Base-by-base conservation (phyloP, 2,113 vertebrate genomes). In the Perca fluviatilis region DNA sequence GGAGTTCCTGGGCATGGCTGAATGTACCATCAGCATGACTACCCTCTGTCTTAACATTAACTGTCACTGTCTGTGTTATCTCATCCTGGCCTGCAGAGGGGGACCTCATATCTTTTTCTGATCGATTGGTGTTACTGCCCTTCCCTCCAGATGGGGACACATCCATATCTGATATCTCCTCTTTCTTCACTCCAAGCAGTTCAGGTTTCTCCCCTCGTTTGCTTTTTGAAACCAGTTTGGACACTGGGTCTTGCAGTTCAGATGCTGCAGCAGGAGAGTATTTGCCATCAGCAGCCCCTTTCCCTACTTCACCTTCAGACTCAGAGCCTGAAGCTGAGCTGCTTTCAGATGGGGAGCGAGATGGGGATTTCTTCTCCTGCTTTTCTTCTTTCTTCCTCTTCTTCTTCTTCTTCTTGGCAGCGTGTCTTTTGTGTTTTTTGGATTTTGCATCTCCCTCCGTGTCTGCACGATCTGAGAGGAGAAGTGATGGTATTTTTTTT, bases 371-470 rank as follows among this genome's bases (percentile, higher is more conserved):
- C 81, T 93, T 95, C 54, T 86, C 93, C 57, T 93, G 93, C 77
- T 95, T 95, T 82, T 95, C 94, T 60, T 95, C 95, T 64, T 95
- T 95, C 82, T 91, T 94, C 73, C 10, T 94, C 76, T 94, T 95
- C 84, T 96, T 96, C 62, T 94, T 96, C 87, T 95, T 96, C 88
- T 95, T 96, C 79, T 95, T 96, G 8, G 89, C 89, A 43, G 86
- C 77, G 65, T 94, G 95, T 72, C 81, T 94, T 92, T 95, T 96
- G 79, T 94, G 91, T 85, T 95, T 96, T 89, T 94, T 96, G 23
- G 91, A 90, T 88, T 95, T 96, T 46, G 79, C 51, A 61, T 95
- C 95, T 47, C 75, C 92, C 14, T 95, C 93, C 5, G 56, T 80
- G 18, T 90, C 92, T 36, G 53, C 47, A 27, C 70, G 71, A 88